Evolutionary conservation across 2,888 invertebrate species (phyloP), one percentile per base, ranked within the genome.

Genomic region (Rhaphigaster nebulosa): DNA sequence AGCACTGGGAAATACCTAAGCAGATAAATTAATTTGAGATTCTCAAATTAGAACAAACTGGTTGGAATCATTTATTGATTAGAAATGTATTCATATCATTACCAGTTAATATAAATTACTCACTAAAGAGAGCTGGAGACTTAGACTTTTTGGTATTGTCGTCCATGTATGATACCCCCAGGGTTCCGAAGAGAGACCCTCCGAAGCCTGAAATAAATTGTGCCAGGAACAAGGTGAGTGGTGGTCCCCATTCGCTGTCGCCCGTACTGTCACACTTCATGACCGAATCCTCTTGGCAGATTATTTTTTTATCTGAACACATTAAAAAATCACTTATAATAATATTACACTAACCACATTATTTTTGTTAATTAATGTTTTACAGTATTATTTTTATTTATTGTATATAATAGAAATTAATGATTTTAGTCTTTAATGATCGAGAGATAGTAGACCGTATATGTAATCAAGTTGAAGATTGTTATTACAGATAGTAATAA

Each of bases 151-250:
- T 95, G 15, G 96, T 96, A 93, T 96, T 96, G 93, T 96, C 96
- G 93, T 96, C 96, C 95, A 96, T 96, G 93, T 96, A 96, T 2
- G 96, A 95, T 0, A 96, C 95, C 5, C 96, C 96, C 23, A 96
- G 94, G 0, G 96, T 96, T 92, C 95, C 96, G 93, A 95, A 96
- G 0, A 96, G 93, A 1, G 96, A 95, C 50, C 96, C 96, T 29
- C 96, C 96, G 87, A 96, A 95, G 1, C 96, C 96, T 2, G 96
- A 96, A 84, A 96, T 95, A 90, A 96, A 95, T 93, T 96, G 96
- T 0, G 96, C 96, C 23, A 95, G 93, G 92, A 96, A 96, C 26
- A 96, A 94, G 50, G 96, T 94, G 29, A 95, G 93, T 91, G 95
- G 95, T 0, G 96, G 96, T 0, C 95, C 95, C 91, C 95, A 95